A percentile compares a stretch with the other conserved stretches of the same genome.
Conservation (phyloP, 2,797 vertebrate species). For the Semotilus atromaculatus region DNA sequence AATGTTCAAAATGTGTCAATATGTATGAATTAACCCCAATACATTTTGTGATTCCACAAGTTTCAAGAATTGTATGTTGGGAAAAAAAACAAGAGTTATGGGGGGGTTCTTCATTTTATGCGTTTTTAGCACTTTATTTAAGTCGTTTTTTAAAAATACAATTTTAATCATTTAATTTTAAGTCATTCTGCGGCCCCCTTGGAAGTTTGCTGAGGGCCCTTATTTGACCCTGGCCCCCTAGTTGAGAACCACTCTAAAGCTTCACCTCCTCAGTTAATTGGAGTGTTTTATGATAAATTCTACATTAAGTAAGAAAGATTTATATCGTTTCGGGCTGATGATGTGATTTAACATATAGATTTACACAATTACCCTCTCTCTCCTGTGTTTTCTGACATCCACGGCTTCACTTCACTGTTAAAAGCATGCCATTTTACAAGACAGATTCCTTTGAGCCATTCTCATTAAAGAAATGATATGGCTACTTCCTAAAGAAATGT, state of each 20-base stretch:
- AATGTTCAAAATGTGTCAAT: too few relatives aligned
- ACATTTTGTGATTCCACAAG: too few relatives aligned
- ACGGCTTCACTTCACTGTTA: conserved; percentile 45
- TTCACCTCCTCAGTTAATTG: background rate
- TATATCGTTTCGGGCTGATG: conserved; percentile 15
- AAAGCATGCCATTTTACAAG: conserved; percentile 62
- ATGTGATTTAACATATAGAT: conserved; percentile 12
- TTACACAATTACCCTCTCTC: conserved; percentile 20
- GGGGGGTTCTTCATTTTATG: too few relatives aligned
- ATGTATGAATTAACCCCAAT: too few relatives aligned
- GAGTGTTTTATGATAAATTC: conserved; percentile 39
- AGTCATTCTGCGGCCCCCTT: background rate
- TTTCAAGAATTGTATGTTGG: too few relatives aligned
- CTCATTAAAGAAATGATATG: conserved; percentile 63
- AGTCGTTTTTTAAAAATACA: background rate
- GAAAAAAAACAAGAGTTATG: too few relatives aligned
- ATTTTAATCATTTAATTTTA: background rate
- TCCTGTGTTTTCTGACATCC: background rate
- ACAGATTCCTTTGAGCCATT: conserved; percentile 59
- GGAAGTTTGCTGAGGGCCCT: background rate
- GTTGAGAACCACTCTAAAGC: background rate
- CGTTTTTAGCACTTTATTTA: too few relatives aligned
- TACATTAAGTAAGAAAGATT: conserved; percentile 8
- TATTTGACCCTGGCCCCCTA: background rate
- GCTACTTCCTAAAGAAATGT: conserved; percentile 63